phyloP scores from a whole-genome alignment of 2,113 vertebrate species.

The Bufo gargarizans region DNA sequence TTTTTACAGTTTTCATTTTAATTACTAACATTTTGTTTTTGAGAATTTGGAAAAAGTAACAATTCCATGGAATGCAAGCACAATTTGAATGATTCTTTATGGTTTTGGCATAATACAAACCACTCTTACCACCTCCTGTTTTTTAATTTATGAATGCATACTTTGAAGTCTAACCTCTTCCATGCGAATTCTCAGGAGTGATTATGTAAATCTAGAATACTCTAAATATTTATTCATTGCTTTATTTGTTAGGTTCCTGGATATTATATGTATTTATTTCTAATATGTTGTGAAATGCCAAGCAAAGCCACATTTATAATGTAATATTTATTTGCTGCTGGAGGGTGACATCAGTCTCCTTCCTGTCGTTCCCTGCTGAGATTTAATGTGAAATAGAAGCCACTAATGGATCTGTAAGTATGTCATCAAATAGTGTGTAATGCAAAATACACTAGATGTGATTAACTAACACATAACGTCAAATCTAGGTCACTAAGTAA shows the following conservation, averaged over 20 bases:
- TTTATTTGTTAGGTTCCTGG: neutral
- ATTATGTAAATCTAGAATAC: conserved; percentile 15
- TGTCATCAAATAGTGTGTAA: conserved; percentile 10
- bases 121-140: neutral
- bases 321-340: conserved; percentile 38
- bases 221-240: conserved; percentile 12
- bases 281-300: neutral
- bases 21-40: too few species aligned
- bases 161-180: conserved; percentile 2
- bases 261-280: neutral
- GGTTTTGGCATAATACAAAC: neutral
- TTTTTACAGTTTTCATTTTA: neutral
- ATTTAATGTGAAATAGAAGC: conserved; percentile 17
- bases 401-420: conserved; percentile 40
- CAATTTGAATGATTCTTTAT: neutral
- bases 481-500: conserved; percentile 26
- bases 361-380: conserved; percentile 15
- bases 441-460: neutral
- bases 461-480: neutral
- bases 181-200: neutral
- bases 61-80: neutral
- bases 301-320: conserved; percentile 16
- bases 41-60: too few species aligned
- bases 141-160: neutral
- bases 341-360: conserved; percentile 36